Evolutionary conservation across 1,140 invertebrate species (phyloP).

Genomic region (Steinernema khuongi): DNA sequence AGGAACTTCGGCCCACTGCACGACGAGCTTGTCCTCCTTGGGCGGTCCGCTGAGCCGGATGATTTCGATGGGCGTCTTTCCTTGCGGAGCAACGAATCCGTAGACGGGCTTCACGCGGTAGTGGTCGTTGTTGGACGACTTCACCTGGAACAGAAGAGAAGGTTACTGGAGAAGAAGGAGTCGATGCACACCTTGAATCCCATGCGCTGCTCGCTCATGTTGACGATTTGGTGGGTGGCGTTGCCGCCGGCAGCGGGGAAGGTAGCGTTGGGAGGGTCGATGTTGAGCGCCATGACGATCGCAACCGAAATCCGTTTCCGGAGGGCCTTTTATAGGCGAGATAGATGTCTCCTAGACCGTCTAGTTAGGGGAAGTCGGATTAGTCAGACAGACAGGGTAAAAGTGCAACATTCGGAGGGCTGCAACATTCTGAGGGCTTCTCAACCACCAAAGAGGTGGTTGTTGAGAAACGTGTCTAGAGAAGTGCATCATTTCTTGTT

Average conservation of each 20-base stretch:
- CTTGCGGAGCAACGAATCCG: conserved; percentile 43
- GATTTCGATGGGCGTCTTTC: conserved; percentile 37
- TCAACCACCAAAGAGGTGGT: too few species aligned
- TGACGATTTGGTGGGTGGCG: conserved; percentile 8
- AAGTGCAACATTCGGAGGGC: too few species aligned
- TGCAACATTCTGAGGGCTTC: too few species aligned
- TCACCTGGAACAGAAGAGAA: conserved; percentile 21
- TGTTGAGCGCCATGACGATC: conserved; percentile 9
- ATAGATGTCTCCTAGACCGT: too few species aligned
- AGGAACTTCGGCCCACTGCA: conserved; percentile 50
- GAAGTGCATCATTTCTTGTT: too few species aligned
- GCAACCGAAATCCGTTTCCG: not conserved
- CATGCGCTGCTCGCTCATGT: not conserved
- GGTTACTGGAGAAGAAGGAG: not conserved
- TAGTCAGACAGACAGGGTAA: too few species aligned
- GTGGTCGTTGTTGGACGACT: conserved; percentile 43
- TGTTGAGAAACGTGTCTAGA: too few species aligned
- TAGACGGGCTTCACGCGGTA: conserved; percentile 47
- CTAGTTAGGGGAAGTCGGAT: too few species aligned
- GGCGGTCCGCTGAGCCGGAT: conserved; percentile 41
- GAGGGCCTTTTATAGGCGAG: too few species aligned
- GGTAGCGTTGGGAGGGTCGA: conserved; percentile 8
- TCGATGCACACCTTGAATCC: conserved; percentile 16
- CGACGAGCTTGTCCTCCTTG: conserved; percentile 48
- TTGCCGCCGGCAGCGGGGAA: conserved; percentile 14